A percentile compares a stretch with the other conserved stretches of the same genome.
Conservation (phyloP, 2,888 invertebrate species). For the Xestia xanthographa region DNA sequence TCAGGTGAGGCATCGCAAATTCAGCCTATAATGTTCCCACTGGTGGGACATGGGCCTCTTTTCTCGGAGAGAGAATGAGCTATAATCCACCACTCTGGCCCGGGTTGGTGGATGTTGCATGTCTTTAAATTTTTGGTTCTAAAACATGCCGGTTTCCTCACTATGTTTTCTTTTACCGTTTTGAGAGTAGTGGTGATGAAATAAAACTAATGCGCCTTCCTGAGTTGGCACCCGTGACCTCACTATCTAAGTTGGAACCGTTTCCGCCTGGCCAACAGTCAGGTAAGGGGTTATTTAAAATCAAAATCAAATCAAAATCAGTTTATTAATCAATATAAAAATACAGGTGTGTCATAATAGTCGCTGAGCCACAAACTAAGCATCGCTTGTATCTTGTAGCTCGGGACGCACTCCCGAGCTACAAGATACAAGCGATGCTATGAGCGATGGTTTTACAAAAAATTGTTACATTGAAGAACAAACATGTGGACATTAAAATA, state of each 20-base stretch:
- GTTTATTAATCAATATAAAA: too few species aligned
- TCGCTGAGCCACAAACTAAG: too few species aligned
- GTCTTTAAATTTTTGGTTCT: neutral
- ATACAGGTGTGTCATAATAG: too few species aligned
- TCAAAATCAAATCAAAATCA: too few species aligned
- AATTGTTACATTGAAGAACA: too few species aligned
- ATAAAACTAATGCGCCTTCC: neutral
- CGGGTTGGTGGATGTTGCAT: neutral
- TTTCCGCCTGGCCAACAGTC: neutral
- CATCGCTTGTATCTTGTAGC: too few species aligned
- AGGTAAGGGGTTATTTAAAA: neutral
- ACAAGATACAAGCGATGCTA: too few species aligned
- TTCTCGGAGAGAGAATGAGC: neutral
- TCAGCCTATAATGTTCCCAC: neutral
- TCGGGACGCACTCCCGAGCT: too few species aligned
- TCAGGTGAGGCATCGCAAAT: constrained; percentile 91
- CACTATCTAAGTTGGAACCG: neutral
- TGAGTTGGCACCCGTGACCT: neutral
- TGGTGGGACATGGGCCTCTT: neutral
- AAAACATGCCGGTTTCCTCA: neutral
- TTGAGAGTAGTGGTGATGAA: neutral
- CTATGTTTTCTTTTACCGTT: neutral
- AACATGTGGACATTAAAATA: too few species aligned
- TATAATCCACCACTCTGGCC: neutral
- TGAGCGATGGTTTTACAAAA: too few species aligned